These are phyloP conservation scores for Montipora capricornis DNA, from an alignment of 64 coral and sea anemone species.

Conservation along the genomic window DNA sequence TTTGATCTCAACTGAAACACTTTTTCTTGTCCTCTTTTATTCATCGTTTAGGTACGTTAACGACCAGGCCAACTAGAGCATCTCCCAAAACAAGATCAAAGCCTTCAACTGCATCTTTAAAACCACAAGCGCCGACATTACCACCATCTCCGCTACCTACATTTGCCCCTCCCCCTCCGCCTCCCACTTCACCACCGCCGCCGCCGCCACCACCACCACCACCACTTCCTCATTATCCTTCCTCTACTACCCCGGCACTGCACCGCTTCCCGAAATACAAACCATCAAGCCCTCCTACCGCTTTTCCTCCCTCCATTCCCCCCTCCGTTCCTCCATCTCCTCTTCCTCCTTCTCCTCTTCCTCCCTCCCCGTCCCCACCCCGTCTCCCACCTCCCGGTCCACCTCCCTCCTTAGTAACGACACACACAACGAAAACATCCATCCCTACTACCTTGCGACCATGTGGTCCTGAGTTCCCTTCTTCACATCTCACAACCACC, in stretches of 20 bases:
- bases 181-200: background rate
- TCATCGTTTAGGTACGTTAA: conserved; percentile 8
- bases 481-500: background rate
- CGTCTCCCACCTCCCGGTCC: background rate
- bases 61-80: conserved; percentile 10
- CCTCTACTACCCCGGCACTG: background rate
- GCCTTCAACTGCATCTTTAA: background rate
- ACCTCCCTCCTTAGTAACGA: background rate
- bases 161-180: background rate
- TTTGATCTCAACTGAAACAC: no score
- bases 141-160: conserved; percentile 15
- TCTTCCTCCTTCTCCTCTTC: background rate
- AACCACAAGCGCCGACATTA: background rate
- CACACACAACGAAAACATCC: background rate
- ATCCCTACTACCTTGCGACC: background rate
- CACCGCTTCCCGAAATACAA: background rate
- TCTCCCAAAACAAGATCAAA: background rate
- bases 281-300: background rate
- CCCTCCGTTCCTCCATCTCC: background rate
- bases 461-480: background rate
- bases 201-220: background rate
- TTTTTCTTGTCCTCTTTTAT: background rate
- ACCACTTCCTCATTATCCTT: background rate
- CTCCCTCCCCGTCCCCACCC: background rate
- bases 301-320: background rate